These are phyloP conservation scores for Colossoma macropomum DNA, from an alignment of 2,113 vertebrate genomes.

Conservation along the genomic window DNA sequence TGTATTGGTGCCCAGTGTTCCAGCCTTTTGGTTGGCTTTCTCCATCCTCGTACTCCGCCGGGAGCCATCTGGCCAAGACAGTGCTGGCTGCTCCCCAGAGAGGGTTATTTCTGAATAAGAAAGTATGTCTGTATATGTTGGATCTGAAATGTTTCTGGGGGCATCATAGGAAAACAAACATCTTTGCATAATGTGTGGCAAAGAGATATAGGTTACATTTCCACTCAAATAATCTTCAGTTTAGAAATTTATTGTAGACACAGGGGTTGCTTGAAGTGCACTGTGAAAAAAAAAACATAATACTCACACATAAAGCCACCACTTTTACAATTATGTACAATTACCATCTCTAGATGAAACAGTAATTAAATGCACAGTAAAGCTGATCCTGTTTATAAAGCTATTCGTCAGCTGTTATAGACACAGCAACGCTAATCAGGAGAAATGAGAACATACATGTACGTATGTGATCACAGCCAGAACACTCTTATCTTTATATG, in stretches of 20 bases:
- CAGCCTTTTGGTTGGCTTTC: constrained; percentile 90
- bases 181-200: neutral
- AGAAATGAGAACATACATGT: neutral
- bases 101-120: constrained; percentile 82
- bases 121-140: constrained; percentile 21
- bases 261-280: neutral
- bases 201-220: neutral
- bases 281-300: neutral
- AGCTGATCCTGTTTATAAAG: neutral
- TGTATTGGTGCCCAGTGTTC: constrained; percentile 80
- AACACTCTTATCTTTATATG: neutral
- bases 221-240: neutral
- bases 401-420: neutral
- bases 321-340: neutral
- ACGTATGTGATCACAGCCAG: neutral
- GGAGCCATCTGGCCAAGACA: constrained; percentile 89
- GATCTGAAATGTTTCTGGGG: constrained; percentile 14
- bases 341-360: neutral
- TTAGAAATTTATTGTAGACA: neutral
- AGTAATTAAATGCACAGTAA: neutral
- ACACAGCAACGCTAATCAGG: neutral
- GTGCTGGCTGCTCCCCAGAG: constrained; percentile 90
- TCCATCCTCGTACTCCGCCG: constrained; percentile 89
- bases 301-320: neutral
- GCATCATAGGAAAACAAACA: constrained; percentile 9